These are phyloP conservation scores for Dendrolimus punctatus DNA, from an alignment of 1,140 invertebrate genomes.

Conservation along the genomic window DNA sequence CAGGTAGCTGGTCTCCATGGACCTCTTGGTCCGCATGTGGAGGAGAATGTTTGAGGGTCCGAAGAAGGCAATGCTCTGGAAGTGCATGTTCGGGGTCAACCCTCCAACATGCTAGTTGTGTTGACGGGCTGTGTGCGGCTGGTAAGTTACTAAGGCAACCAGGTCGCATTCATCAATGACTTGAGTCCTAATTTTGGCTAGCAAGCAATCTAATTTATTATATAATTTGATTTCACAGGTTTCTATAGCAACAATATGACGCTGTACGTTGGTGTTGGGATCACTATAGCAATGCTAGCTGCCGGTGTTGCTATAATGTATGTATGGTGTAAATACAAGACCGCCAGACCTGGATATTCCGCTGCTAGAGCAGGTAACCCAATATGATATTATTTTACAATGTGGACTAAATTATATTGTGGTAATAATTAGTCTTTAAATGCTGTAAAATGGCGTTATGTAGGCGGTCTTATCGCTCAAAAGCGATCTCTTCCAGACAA, in stretches of 20 bases:
- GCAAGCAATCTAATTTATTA: background rate
- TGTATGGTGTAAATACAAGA: conserved; percentile 46
- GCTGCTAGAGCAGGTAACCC: conserved; percentile 40
- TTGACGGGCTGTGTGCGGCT: conserved; percentile 45
- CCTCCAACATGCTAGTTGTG: conserved; percentile 49
- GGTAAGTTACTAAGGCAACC: conserved; percentile 35
- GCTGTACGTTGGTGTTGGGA: conserved; percentile 48
- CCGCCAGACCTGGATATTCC: conserved; percentile 35
- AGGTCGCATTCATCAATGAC: too few species aligned
- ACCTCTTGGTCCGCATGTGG: conserved; percentile 90
- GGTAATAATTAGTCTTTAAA: too few species aligned
- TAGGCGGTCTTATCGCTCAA: too few species aligned
- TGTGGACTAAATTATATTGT: too few species aligned
- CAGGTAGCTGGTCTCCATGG: conserved; percentile 85
- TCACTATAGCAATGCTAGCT: conserved; percentile 41
- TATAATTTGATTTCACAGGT: conserved; percentile 19
- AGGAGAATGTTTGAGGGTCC: conserved; percentile 84
- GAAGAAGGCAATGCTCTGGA: conserved; percentile 80
- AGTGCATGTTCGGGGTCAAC: conserved; percentile 36
- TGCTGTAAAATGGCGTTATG: too few species aligned
- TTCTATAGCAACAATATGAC: conserved; percentile 44
- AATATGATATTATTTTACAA: too few species aligned
- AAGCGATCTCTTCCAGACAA: too few species aligned
- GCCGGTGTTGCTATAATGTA: conserved; percentile 41
- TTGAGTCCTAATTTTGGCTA: background rate